phyloP scores from a whole-genome alignment of 1,140 invertebrate species.

The Thalassaphorura encarpata region DNA sequence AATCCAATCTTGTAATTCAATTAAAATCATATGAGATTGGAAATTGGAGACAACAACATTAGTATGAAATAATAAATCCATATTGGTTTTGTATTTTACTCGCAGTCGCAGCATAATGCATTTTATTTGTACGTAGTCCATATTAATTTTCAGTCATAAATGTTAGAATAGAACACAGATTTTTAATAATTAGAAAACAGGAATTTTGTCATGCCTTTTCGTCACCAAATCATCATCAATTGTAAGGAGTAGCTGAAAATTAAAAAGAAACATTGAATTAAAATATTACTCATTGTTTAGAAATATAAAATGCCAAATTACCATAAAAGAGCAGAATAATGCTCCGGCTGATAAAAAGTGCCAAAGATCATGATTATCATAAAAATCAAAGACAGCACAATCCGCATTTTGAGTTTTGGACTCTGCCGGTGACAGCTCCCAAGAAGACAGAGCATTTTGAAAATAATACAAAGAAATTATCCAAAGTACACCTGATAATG shows the following conservation, averaged over 20 bases:
- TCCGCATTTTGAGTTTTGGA: constrained; percentile 17
- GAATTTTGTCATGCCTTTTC: constrained; percentile 21
- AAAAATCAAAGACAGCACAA: constrained; percentile 21
- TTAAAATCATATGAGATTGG: no score
- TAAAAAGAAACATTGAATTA: neutral
- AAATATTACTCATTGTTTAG: neutral
- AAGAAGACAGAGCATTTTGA: constrained; percentile 15
- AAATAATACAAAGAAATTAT: constrained; percentile 18
- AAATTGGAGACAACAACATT: no score
- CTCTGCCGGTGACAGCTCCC: constrained; percentile 28
- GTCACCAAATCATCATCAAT: constrained; percentile 28
- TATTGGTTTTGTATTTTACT: no score
- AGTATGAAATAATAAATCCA: no score
- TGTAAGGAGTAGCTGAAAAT: constrained; percentile 22
- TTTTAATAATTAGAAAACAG: constrained; percentile 23
- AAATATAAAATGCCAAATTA: neutral
- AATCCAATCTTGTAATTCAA: no score
- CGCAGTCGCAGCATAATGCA: no score
- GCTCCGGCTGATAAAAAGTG: constrained; percentile 24
- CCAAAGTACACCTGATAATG: constrained; percentile 18
- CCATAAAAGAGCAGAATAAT: constrained; percentile 27
- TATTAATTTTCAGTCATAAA: no score
- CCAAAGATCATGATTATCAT: constrained; percentile 29
- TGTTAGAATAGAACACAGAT: neutral
- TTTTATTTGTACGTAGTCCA: no score